Base-by-base conservation (phyloP, 2,113 vertebrate species). In the Pitta sordida region DNA sequence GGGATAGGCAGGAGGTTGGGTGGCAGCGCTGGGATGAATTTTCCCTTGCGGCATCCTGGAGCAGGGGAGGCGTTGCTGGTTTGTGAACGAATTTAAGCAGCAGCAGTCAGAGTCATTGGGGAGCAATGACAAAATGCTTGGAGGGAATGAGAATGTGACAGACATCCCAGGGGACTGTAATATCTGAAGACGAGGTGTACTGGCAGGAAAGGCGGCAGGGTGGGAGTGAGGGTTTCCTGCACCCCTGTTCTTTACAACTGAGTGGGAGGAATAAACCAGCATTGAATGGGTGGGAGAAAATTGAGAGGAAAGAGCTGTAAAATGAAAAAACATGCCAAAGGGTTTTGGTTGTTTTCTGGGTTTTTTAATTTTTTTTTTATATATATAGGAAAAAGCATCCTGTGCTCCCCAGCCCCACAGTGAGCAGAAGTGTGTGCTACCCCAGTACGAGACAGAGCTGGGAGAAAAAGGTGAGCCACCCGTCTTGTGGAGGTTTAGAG, bases 31-130 rank as follows among this genome's bases (percentile, higher is more conserved):
- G 13, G 0, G n/a, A 3, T 0, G 9, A 52, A 15, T 59, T 85
- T 68, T 71, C 56, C 62, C 52, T 67, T 67, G 48, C 32, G 15
- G 71, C 71, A 59, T 44, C 53, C 52, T 10, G 60, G 83, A 84
- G 82, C 30, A 2, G 43, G 55, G 88, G 75, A 71, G 85, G 29
- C 11, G 15, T 4, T 22, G 88, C 51, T 30, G 83, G 68, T 37
- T 85, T 90, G 71, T 91, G 93, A 96, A 96, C 90, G 76, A 95
- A 94, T 88, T 49, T 3, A 82, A 91, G 88, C 70, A 69, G 82
- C 88, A 87, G 90, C 92, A 76, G 64, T 71, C 41, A 13, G 68
- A 86, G 75, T 49, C 70, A 5, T 27, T 5, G 39, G 52, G 74
- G 44, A 90, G 65, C 56, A 37, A 15, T 81, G 29, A 36, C 29